Conservation (phyloP, 2,113 vertebrate species). For the Urocynchramus pylzowi region DNA sequence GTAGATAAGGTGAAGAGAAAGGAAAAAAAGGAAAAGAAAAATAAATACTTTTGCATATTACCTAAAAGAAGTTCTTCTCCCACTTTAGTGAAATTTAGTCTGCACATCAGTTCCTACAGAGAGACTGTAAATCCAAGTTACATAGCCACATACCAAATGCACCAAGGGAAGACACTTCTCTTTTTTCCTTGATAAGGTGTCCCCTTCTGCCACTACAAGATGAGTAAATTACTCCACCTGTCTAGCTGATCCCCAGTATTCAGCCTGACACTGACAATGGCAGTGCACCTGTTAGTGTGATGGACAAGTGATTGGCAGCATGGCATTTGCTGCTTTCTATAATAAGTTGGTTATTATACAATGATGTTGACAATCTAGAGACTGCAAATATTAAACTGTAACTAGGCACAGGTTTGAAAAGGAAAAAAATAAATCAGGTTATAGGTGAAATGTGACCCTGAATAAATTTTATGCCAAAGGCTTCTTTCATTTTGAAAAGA, state of each 20-base stretch:
- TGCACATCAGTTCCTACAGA: not conserved
- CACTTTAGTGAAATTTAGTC: not conserved
- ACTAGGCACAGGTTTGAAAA: not conserved
- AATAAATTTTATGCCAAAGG: slow-evolving; percentile 25
- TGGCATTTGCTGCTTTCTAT: slow-evolving; percentile 45
- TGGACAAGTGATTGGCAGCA: slow-evolving; percentile 49
- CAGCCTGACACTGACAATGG: slow-evolving; percentile 56
- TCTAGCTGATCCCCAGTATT: slow-evolving; percentile 59
- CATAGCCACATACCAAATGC: not conserved
- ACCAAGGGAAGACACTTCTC: not conserved
- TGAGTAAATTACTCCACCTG: slow-evolving; percentile 59
- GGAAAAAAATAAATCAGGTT: not conserved
- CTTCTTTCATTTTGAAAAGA: slow-evolving; percentile 16
- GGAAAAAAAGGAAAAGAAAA: not conserved
- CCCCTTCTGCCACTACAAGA: slow-evolving; percentile 13
- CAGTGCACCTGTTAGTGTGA: slow-evolving; percentile 66
- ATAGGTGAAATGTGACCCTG: not conserved
- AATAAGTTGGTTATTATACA: slow-evolving; percentile 57
- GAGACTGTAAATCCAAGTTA: slow-evolving; percentile 4
- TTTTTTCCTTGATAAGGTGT: slow-evolving; percentile 46
- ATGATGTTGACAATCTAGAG: slow-evolving; percentile 38
- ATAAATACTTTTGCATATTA: not conserved
- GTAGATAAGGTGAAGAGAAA: not conserved
- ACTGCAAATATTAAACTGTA: slow-evolving; percentile 32
- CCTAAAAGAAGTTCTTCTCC: not conserved